A percentile compares a stretch with the other conserved stretches of the same genome.
Conservation (phyloP, 2,113 vertebrate genomes). For the Rhea pennata region DNA sequence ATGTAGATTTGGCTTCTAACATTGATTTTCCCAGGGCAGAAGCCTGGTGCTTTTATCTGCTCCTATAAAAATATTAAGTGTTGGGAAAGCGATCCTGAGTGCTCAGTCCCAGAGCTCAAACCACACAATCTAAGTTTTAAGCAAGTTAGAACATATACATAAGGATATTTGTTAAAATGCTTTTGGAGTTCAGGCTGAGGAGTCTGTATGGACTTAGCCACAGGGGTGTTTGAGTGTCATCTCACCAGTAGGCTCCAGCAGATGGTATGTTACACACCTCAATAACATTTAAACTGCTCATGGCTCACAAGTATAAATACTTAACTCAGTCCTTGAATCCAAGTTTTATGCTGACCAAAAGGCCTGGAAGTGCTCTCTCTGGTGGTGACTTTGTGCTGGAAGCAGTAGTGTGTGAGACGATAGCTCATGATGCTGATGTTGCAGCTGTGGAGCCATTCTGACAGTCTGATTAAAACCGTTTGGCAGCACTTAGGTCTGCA, state of each 20-base stretch:
- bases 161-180: background rate
- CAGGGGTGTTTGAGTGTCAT: background rate
- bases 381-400: background rate
- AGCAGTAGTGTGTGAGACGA: background rate
- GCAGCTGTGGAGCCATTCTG: too few species aligned
- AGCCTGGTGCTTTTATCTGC: background rate
- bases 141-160: background rate
- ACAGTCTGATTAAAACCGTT: background rate
- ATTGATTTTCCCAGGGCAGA: background rate
- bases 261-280: accelerated
- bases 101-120: background rate
- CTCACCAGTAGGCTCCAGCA: background rate
- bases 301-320: background rate
- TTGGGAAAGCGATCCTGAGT: background rate
- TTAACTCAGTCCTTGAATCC: background rate
- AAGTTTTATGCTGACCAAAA: too few species aligned
- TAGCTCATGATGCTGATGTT: accelerated
- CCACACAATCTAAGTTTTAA: background rate
- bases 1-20: background rate
- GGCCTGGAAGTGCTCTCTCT: slow-evolving; percentile 1
- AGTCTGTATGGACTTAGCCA: background rate
- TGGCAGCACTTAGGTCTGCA: accelerated
- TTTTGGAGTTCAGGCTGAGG: background rate
- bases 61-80: background rate
- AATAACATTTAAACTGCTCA: accelerated